phyloP scores from a whole-genome alignment of 2,888 invertebrate genomes.

The Deroplatys truncata region DNA sequence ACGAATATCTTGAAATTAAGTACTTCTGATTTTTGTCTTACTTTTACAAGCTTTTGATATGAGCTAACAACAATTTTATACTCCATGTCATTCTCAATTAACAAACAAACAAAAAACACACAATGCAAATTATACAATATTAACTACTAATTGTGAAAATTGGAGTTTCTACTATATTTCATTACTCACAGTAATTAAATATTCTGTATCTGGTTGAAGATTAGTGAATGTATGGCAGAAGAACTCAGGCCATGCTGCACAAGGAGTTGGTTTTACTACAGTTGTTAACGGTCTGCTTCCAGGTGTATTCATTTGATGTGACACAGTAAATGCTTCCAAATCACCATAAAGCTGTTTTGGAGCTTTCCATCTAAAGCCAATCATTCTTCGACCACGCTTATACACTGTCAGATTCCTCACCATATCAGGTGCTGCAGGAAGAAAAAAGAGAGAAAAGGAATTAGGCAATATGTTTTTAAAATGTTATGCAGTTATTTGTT shows the following conservation, averaged over 20 bases:
- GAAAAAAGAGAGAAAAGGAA: background rate
- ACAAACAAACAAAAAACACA: too few species aligned
- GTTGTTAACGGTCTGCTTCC: too few species aligned
- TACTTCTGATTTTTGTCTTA: too few species aligned
- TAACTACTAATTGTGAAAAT: too few species aligned
- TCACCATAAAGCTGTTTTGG: conserved; percentile 9
- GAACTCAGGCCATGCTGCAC: conserved; percentile 10
- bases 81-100: too few species aligned
- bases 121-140: too few species aligned
- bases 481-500: too few species aligned
- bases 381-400: conserved; percentile 9
- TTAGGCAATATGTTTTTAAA: too few species aligned
- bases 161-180: background rate
- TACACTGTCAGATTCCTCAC: conserved; percentile 14
- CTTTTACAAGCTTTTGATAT: too few species aligned
- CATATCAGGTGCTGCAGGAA: background rate
- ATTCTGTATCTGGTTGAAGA: conserved; percentile 12
- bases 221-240: conserved; percentile 16
- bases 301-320: background rate
- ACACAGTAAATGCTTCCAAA: conserved; percentile 14
- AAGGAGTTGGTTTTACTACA: background rate
- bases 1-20: too few species aligned
- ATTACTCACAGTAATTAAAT: conserved; percentile 13
- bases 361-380: conserved; percentile 16
- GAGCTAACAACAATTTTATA: too few species aligned